Percentiles rank a stretch among this genome's conserved stretches.
Evolutionary conservation across 2,797 vertebrate genomes (phyloP).

Genomic region (Choloepus didactylus): DNA sequence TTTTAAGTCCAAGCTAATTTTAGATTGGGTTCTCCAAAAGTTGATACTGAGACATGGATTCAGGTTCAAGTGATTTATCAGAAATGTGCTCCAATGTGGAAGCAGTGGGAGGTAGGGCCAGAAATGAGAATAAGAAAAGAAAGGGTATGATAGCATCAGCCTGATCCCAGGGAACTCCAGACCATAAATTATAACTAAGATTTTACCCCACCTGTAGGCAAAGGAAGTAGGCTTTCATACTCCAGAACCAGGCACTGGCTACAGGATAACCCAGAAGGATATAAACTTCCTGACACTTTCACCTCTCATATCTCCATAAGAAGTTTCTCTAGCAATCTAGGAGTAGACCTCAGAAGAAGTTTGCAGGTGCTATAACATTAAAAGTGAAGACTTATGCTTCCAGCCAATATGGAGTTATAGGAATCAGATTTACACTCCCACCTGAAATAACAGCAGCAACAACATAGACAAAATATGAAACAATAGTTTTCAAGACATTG

Average conservation of each 20-base stretch:
- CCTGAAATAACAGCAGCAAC: neutral
- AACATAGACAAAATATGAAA: neutral
- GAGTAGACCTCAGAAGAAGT: conserved; percentile 13
- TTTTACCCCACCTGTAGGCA: conserved; percentile 1
- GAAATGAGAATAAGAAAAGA: conserved; percentile 41
- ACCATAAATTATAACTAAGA: neutral
- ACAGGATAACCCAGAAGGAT: neutral
- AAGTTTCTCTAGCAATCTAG: neutral
- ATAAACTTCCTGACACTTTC: neutral
- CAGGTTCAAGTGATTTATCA: neutral
- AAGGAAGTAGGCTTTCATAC: conserved; percentile 9
- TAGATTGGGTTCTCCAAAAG: neutral
- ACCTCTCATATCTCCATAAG: neutral
- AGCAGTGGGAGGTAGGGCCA: neutral
- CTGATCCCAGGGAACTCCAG: neutral
- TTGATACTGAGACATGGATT: neutral
- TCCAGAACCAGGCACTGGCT: neutral
- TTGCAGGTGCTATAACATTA: neutral
- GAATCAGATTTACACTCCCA: neutral
- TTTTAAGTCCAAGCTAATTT: conserved; percentile 4
- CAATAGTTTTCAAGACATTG: neutral
- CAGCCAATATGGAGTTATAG: neutral
- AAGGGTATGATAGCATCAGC: neutral
- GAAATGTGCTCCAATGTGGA: conserved; percentile 13
- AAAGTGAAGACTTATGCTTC: conserved; percentile 36